Evolutionary conservation across 1,140 invertebrate genomes (phyloP).

Genomic region (Eubasilissa regina): DNA sequence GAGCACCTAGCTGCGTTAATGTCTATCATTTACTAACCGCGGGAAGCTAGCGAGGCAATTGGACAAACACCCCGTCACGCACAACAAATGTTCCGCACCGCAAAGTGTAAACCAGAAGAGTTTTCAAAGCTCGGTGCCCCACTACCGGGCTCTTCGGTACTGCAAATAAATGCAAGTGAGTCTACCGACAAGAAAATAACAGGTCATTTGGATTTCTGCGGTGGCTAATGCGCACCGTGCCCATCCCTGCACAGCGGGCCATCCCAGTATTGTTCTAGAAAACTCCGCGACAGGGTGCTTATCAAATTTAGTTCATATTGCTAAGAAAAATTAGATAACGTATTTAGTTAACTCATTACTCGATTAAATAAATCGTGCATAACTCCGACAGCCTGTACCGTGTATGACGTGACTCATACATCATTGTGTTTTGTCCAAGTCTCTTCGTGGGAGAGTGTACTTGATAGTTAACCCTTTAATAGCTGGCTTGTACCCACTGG

Average conservation of each 20-base stretch:
- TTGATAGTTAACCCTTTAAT: no score
- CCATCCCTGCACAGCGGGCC: conserved; percentile 16
- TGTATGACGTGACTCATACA: no score
- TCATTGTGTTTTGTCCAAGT: no score
- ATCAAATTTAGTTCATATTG: no score
- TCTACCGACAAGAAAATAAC: conserved; percentile 22
- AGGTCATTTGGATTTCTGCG: conserved; percentile 33
- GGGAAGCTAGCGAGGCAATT: neutral
- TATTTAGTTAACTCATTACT: no score
- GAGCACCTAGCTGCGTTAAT: neutral
- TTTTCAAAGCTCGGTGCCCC: neutral
- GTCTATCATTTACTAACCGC: conserved; percentile 19
- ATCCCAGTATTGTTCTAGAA: neutral
- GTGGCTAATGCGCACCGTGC: neutral
- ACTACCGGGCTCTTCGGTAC: neutral
- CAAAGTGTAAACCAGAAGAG: neutral
- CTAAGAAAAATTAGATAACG: no score
- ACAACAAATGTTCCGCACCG: conserved; percentile 17
- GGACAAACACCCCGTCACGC: conserved; percentile 7
- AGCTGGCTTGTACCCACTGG: no score
- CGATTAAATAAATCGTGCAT: no score
- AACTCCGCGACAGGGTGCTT: no score
- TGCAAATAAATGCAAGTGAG: conserved; percentile 17
- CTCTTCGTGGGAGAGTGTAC: no score
- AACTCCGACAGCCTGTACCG: no score